These are phyloP conservation scores for Caranx ignobilis DNA, from an alignment of 2,113 vertebrate genomes.

Conservation along the genomic window DNA sequence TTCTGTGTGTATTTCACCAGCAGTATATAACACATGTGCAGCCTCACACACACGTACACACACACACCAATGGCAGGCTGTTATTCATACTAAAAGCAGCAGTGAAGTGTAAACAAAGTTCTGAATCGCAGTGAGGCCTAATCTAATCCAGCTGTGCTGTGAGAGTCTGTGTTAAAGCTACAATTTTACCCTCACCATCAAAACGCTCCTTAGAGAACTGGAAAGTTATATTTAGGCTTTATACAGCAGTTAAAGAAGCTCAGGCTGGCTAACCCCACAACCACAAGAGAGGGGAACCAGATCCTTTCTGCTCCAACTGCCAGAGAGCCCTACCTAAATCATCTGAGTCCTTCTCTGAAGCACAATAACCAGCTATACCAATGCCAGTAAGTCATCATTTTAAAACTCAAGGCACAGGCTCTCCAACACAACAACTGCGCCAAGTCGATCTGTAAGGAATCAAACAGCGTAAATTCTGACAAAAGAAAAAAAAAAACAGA, in stretches of 20 bases:
- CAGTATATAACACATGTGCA: constrained; percentile 45
- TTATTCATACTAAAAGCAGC: constrained; percentile 52
- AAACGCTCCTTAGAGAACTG: constrained; percentile 68
- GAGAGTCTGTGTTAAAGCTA: constrained; percentile 57
- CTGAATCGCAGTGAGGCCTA: constrained; percentile 63
- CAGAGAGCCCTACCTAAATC: constrained; percentile 41
- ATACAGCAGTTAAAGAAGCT: constrained; percentile 73
- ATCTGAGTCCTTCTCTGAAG: constrained; percentile 28
- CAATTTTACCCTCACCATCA: constrained; percentile 75
- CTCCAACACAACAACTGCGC: not conserved
- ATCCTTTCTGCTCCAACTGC: constrained; percentile 48
- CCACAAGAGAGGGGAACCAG: constrained; percentile 75
- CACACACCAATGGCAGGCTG: constrained; percentile 35
- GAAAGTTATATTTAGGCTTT: constrained; percentile 80
- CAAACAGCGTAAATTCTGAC: constrained; percentile 3
- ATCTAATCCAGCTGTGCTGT: constrained; percentile 80
- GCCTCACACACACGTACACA: constrained; percentile 30
- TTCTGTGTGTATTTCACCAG: constrained; percentile 50
- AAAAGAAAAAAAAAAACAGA: constrained; percentile 7
- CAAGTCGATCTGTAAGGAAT: not conserved
- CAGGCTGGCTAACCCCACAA: constrained; percentile 62
- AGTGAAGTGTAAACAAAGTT: constrained; percentile 66
- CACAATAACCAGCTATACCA: constrained; percentile 20
- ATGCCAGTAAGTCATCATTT: constrained; percentile 33
- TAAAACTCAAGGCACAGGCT: not conserved